Evolutionary conservation across 2,113 vertebrate genomes (phyloP), one percentile per base, ranked within the genome.

Genomic region (Poecilia latipinna): DNA sequence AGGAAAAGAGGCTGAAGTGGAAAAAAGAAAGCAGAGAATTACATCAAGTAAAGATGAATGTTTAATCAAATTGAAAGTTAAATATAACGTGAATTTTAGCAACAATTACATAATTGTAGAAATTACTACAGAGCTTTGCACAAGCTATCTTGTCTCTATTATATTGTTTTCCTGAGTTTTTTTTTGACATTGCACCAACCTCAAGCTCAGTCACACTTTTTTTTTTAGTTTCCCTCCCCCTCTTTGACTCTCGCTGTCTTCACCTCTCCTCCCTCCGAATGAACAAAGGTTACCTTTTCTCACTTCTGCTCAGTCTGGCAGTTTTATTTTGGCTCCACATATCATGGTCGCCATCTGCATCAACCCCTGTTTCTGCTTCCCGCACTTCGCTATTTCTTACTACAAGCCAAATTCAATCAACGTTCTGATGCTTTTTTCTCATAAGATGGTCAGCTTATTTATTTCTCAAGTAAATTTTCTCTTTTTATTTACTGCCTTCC

Each of bases 241-340:
- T 60, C 26, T 42, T n/a, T 70, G 64, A 15, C 7, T 11, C 61
- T 19, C 67, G 60, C 48, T 32, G 54, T 63, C 61, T 77, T 65
- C 48, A 32, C 54, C 35, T 64, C 6, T 71, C 37, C 19, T 67
- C 37, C 3, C 51, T 75, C 63, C 37, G 66, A 71, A 22, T 85
- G 69, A 84, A 80, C 77, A 82, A 74, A 32, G 42, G 65, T 73
- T 74, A 71, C 61, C 26, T 86, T 71, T 78, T 77, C 74, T 84
- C 86, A 82, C 75, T 81, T 72, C 78, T 78, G 68, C 82, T 77
- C 61, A 3, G 75, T 80, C 71, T 88, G 74, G 78, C 77, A 66
- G 75, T 79, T 88, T 85, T 90, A 88, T 90, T 90, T 90, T 82
- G 68, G 89, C 80, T 67, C 69, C 79, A 72, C 12, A 33, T 65